Evolutionary conservation across 2,113 vertebrate genomes (phyloP), one percentile per base, ranked within the genome.

Genomic region (Amblyopsis rosae): DNA sequence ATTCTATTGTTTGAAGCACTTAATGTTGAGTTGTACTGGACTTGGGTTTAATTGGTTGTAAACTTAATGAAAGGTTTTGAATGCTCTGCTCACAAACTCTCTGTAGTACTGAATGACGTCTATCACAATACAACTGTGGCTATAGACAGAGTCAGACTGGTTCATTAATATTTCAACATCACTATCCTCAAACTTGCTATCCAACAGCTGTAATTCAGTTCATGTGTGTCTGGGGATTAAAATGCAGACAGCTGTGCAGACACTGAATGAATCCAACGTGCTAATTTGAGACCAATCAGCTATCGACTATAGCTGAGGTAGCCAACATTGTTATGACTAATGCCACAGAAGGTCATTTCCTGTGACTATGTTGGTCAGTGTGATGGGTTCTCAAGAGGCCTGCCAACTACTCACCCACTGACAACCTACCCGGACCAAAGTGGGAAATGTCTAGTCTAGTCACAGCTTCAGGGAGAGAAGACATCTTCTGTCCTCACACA

Each of bases 401-500:
- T 32, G 56, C 56, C 26, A 58, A 12, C 26, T 9, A 11, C 3
- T 58, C 56, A 32, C 32, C 5, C 1, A 2, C 10, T 10, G 56
- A 58, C 12, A 32, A 58, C 12, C 19, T 4, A 32, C 56, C 10
- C 26, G 12, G 10, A 58, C 56, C n/a, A 16, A 58, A 33, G 7
- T 3, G 17, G 26, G 10, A 11, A 16, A 17, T 17, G n/a, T 8
- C 13, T n/a, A 53, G 8, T n/a, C 16, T 9, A 17, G 54, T 55
- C 54, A 55, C 54, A 55, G 54, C 54, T 55, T 10, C n/a, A 55
- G 54, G 54, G 11, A 50, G 49, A 50, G 49, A 55, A 17, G 54
- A 6, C 54, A 7, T 16, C 6, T 55, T 17, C 17, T 17, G 54
- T 54, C n/a, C 35, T 7, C 35, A 41, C 7, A 41, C 35, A 7